phyloP scores from a whole-genome alignment of 2,888 invertebrate species.

The Amiota communis region DNA sequence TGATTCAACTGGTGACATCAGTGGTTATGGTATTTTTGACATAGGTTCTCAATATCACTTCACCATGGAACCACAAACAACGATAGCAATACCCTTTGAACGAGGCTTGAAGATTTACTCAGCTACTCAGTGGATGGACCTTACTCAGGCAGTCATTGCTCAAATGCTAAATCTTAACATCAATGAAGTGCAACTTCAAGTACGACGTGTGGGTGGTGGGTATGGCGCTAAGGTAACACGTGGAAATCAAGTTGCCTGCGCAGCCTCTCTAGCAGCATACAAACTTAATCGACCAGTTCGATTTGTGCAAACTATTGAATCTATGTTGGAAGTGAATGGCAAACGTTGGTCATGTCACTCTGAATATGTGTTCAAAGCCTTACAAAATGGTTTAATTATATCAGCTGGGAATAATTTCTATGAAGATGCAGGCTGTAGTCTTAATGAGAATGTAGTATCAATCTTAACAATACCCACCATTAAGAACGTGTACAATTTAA shows the following conservation, averaged over 20 bases:
- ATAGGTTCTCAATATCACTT: conserved; percentile 81
- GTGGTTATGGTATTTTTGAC: conserved; percentile 74
- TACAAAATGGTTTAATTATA: conserved; percentile 78
- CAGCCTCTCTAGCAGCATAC: conserved; percentile 80
- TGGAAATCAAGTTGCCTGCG: conserved; percentile 76
- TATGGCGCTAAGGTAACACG: conserved; percentile 85
- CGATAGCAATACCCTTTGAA: conserved; percentile 79
- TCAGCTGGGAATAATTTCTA: conserved; percentile 76
- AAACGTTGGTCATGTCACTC: conserved; percentile 77
- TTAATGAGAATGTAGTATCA: conserved; percentile 74
- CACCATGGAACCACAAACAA: conserved; percentile 82
- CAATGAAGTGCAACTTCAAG: conserved; percentile 80
- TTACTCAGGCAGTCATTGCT: conserved; percentile 76
- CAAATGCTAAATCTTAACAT: conserved; percentile 75
- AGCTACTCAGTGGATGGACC: conserved; percentile 78
- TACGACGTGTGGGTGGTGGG: conserved; percentile 84
- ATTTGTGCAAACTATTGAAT: conserved; percentile 80
- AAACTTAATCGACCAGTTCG: conserved; percentile 77
- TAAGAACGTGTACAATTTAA: conserved; percentile 77
- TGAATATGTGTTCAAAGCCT: conserved; percentile 79
- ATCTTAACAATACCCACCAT: conserved; percentile 53
- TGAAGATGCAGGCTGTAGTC: conserved; percentile 75
- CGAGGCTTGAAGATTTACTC: conserved; percentile 80
- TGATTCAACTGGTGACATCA: conserved; percentile 33
- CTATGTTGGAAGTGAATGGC: conserved; percentile 81